A percentile compares a stretch with the other conserved stretches of the same genome.
Evolutionary conservation across 2,888 invertebrate genomes (phyloP).

Genomic region (Heliconius charithonia): DNA sequence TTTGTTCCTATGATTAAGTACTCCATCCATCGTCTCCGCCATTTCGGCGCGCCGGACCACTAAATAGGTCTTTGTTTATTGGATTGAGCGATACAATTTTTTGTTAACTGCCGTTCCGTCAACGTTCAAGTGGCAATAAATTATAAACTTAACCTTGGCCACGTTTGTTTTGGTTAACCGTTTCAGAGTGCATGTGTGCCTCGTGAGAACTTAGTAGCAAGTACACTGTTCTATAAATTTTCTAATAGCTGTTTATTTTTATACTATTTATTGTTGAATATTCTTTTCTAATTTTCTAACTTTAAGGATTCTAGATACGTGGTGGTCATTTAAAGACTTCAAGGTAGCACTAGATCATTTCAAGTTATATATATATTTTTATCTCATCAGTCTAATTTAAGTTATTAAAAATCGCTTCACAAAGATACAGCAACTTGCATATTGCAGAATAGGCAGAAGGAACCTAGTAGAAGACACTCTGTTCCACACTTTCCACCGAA

Average conservation of each 20-base stretch:
- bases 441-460: too few relatives aligned
- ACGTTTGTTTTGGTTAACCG: slow-evolving; percentile 76
- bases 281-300: not conserved
- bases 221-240: slow-evolving; percentile 30
- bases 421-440: too few relatives aligned
- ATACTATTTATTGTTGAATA: slow-evolving; percentile 8
- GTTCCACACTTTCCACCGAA: too few relatives aligned
- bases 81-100: slow-evolving; percentile 63
- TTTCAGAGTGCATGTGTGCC: slow-evolving; percentile 68
- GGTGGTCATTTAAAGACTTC: too few relatives aligned
- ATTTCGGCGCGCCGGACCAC: slow-evolving; percentile 44
- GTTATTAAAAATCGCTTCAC: too few relatives aligned
- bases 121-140: slow-evolving; percentile 77
- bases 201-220: slow-evolving; percentile 69
- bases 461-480: too few relatives aligned
- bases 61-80: slow-evolving; percentile 68
- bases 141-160: slow-evolving; percentile 80
- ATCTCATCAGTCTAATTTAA: too few relatives aligned
- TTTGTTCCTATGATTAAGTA: slow-evolving; percentile 14
- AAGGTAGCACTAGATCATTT: too few relatives aligned
- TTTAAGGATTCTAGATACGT: too few relatives aligned
- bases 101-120: slow-evolving; percentile 68
- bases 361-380: too few relatives aligned
- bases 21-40: slow-evolving; percentile 18
- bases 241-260: slow-evolving; percentile 37